phyloP scores from a whole-genome alignment of 2,797 vertebrate species.

The Halcyon chelicuti region DNA sequence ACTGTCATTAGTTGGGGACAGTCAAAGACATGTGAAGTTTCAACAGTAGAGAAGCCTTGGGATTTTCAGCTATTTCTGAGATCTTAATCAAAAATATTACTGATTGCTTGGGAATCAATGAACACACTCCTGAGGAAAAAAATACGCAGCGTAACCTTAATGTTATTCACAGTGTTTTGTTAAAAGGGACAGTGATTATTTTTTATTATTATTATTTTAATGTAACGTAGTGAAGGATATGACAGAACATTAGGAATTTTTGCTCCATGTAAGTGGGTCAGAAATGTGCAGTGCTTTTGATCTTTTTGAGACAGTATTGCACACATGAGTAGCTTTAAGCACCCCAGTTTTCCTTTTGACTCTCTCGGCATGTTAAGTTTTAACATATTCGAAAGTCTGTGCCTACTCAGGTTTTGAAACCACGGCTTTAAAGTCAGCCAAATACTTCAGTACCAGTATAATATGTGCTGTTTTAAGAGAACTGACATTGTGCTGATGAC shows the following conservation, averaged over 20 bases:
- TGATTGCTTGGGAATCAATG: conserved; percentile 79
- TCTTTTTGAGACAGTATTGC: neutral
- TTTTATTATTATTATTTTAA: neutral
- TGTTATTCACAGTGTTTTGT: conserved; percentile 16
- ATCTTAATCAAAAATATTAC: conserved; percentile 80
- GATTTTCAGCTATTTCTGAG: conserved; percentile 84
- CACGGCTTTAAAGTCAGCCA: neutral
- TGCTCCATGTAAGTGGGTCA: neutral
- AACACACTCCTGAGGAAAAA: conserved; percentile 65
- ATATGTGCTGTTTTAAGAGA: neutral
- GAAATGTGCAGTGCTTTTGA: neutral
- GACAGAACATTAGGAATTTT: neutral
- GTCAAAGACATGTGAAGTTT: conserved; percentile 88
- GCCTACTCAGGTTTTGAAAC: neutral
- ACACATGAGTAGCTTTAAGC: neutral
- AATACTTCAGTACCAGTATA: neutral
- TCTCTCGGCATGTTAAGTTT: neutral
- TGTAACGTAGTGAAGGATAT: neutral
- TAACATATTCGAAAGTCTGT: neutral
- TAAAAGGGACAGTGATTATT: neutral
- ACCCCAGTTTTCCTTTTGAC: neutral
- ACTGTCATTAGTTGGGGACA: conserved; percentile 86
- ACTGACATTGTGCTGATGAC: neutral
- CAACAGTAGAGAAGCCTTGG: conserved; percentile 83
- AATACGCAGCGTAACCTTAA: conserved; percentile 12